phyloP scores from a whole-genome alignment of 2,113 vertebrate species.

The Himantopus leucocephalus region DNA sequence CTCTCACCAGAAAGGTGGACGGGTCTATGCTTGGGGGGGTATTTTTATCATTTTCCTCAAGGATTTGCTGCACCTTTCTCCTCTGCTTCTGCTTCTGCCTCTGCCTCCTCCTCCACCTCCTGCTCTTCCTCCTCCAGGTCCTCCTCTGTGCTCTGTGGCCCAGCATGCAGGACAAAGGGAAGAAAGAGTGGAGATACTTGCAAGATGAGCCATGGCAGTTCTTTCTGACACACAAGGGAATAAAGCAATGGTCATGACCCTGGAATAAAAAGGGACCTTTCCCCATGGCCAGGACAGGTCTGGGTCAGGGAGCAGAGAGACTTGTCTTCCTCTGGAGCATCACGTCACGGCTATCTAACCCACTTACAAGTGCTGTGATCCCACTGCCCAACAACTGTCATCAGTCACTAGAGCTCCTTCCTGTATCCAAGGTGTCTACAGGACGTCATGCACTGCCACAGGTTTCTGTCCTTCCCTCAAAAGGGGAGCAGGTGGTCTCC shows the following conservation, averaged over 20 bases:
- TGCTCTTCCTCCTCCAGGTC: slow-evolving; percentile 70
- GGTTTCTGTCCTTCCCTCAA: background rate
- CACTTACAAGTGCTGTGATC: background rate
- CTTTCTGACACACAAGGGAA: background rate
- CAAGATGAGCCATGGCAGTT: background rate
- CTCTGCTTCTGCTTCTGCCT: slow-evolving; percentile 71
- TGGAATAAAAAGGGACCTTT: background rate
- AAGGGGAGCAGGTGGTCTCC: background rate
- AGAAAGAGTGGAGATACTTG: slow-evolving; percentile 73
- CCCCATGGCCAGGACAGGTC: background rate
- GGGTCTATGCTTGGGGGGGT: slow-evolving; percentile 55
- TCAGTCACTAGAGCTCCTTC: background rate
- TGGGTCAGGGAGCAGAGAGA: background rate
- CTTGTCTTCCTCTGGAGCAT: background rate
- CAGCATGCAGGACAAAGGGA: slow-evolving; percentile 75
- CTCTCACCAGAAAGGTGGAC: slow-evolving; percentile 66
- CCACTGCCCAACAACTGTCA: background rate
- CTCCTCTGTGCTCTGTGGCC: slow-evolving; percentile 75
- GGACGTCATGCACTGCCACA: background rate
- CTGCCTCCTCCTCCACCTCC: slow-evolving; percentile 69
- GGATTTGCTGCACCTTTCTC: slow-evolving; percentile 80
- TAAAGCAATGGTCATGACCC: background rate
- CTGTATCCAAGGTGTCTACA: background rate
- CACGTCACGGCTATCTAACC: background rate
- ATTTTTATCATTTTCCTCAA: slow-evolving; percentile 68